Evolutionary conservation across 2,797 vertebrate species (phyloP).

Genomic region (Balearica regulorum): DNA sequence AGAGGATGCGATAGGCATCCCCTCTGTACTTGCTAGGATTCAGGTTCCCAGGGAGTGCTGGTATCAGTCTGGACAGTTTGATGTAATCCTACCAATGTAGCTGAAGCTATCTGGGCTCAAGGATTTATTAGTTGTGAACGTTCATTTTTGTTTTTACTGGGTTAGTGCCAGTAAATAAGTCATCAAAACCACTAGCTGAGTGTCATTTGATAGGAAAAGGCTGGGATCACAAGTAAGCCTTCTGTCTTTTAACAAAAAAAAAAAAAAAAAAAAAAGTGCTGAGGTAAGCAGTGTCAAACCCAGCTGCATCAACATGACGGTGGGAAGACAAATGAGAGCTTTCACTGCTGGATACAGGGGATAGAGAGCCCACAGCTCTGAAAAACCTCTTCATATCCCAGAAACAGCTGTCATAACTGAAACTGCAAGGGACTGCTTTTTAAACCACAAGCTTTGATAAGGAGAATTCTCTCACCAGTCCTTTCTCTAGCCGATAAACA

Average conservation of each 20-base stretch:
- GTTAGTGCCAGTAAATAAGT: slow-evolving; percentile 78
- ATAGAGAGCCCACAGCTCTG: slow-evolving; percentile 55
- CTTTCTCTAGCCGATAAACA: slow-evolving; percentile 29
- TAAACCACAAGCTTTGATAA: slow-evolving; percentile 48
- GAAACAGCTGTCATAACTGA: slow-evolving; percentile 70
- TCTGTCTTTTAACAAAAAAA: slow-evolving; percentile 73
- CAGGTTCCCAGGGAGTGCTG: slow-evolving; percentile 11
- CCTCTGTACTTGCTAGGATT: background rate
- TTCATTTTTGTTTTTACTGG: slow-evolving; percentile 80
- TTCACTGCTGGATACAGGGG: slow-evolving; percentile 74
- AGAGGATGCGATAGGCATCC: background rate
- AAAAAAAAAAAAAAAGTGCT: slow-evolving; percentile 66
- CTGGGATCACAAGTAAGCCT: slow-evolving; percentile 80
- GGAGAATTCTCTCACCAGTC: slow-evolving; percentile 20
- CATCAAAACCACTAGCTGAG: slow-evolving; percentile 74
- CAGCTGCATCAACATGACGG: slow-evolving; percentile 81
- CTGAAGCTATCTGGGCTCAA: slow-evolving; percentile 62
- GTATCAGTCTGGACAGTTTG: slow-evolving; percentile 60
- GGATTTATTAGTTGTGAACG: slow-evolving; percentile 77
- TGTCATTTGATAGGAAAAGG: slow-evolving; percentile 82
- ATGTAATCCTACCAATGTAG: slow-evolving; percentile 61
- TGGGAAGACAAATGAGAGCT: slow-evolving; percentile 77
- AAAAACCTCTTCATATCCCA: slow-evolving; percentile 64
- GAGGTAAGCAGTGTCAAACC: slow-evolving; percentile 78
- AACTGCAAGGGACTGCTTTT: slow-evolving; percentile 44